These are phyloP conservation scores for Zophobas morio DNA, from an alignment of 1,140 invertebrate species.

Conservation along the genomic window DNA sequence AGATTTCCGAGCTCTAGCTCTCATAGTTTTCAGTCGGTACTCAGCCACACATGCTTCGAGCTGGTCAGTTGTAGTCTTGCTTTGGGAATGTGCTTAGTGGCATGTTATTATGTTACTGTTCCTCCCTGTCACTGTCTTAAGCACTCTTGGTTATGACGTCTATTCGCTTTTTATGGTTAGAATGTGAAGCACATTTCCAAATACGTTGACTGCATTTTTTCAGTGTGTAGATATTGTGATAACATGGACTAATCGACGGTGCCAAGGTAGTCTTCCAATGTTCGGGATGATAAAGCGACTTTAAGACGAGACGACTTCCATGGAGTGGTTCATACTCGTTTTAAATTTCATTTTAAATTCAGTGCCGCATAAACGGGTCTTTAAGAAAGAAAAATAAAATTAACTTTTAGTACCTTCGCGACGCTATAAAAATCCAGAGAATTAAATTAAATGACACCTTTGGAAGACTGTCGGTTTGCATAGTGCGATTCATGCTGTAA, in stretches of 20 bases:
- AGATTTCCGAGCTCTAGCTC: constrained; percentile 82
- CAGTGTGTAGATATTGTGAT: constrained; percentile 14
- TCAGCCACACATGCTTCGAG: constrained; percentile 67
- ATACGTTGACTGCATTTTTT: constrained; percentile 24
- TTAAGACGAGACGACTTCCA: too few species aligned
- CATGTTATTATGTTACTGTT: constrained; percentile 41
- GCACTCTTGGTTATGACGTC: constrained; percentile 29
- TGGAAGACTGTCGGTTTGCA: neutral
- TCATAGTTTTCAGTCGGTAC: constrained; percentile 77
- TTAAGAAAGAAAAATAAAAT: too few species aligned
- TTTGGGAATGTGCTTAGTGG: constrained; percentile 60
- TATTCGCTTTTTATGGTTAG: constrained; percentile 43
- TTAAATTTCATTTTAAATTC: too few species aligned
- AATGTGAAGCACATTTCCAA: constrained; percentile 35
- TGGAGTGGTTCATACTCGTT: too few species aligned
- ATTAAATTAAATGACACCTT: neutral
- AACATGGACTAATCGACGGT: neutral
- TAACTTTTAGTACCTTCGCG: too few species aligned
- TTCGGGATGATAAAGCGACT: too few species aligned
- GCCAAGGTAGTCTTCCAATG: too few species aligned
- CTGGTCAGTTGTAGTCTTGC: constrained; percentile 69
- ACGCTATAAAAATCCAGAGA: too few species aligned
- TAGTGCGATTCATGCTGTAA: neutral
- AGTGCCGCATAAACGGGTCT: too few species aligned
- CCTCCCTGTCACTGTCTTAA: constrained; percentile 30